phyloP scores from a whole-genome alignment of 1,140 invertebrate species.

The Lordiphosa mommai region DNA sequence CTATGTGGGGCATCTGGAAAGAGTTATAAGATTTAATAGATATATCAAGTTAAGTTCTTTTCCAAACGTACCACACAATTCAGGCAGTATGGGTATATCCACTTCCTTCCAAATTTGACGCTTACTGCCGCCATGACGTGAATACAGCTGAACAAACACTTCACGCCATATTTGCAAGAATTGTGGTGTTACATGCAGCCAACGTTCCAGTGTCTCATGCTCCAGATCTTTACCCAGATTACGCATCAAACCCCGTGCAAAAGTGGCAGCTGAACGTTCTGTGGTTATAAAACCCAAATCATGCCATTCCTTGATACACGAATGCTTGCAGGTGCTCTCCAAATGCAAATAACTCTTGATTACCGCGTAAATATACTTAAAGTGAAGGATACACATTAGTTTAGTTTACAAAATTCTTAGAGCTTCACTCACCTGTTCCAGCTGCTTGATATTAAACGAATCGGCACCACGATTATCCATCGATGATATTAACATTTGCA shows the following conservation, averaged over 20 bases:
- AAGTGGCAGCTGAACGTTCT: constrained; percentile 80
- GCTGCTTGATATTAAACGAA: constrained; percentile 57
- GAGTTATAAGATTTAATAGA: neutral
- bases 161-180: constrained; percentile 80
- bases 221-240: constrained; percentile 63
- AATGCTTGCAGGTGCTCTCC: constrained; percentile 52
- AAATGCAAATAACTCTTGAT: constrained; percentile 73
- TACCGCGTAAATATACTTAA: constrained; percentile 71
- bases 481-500: constrained; percentile 55
- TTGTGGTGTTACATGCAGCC: constrained; percentile 70
- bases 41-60: neutral
- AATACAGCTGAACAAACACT: constrained; percentile 81
- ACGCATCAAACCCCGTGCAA: constrained; percentile 81
- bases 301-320: constrained; percentile 80
- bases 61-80: constrained; percentile 43
- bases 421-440: constrained; percentile 53
- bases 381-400: neutral
- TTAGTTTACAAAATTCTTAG: neutral
- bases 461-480: constrained; percentile 38
- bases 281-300: constrained; percentile 81
- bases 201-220: constrained; percentile 62
- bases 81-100: constrained; percentile 74
- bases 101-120: constrained; percentile 62
- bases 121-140: constrained; percentile 69
- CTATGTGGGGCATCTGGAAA: constrained; percentile 53